Evolutionary conservation across 1,140 invertebrate genomes (phyloP), one percentile per base, ranked within the genome.

Genomic region (Bombyx mandarina): DNA sequence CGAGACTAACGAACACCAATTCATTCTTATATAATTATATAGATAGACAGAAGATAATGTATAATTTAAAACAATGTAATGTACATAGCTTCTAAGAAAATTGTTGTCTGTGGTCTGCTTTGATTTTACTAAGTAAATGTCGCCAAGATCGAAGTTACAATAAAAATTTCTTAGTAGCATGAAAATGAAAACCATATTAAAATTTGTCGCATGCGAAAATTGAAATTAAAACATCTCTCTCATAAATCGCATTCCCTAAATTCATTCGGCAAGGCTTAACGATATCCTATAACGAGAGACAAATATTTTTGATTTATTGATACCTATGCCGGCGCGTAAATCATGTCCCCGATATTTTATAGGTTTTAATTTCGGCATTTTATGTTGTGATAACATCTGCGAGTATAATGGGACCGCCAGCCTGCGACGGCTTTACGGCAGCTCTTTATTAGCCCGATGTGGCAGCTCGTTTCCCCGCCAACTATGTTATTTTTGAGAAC

Each of bases 351-450:
- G 68, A 74, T 79, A 76, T 77, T 81, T 81, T 81, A 81, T 79
- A 71, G 75, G 73, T 79, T 81, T 81, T 81, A 81, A 81, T 81
- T 81, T 81, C 62, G 78, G 72, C 65, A 63, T 79, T 81, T 81
- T 81, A 81, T 76, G 73, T 81, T 66, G 75, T 76, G 78, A 79
- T 79, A 81, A 79, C 78, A 81, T 76, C 75, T 77, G 78, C 50
- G 67, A 68, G 57, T 58, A 64, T 79, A 76, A 81, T 73, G 73
- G 67, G 62, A 57, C 57, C 54, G 58, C 56, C 67, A 64, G 58
- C 68, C 66, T 55, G 67, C 64, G 61, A 52, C 58, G 26, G 61
- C 56, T 75, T 79, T 76, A 76, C 71, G 73, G 66, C 48, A 43
- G 61, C 56, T 56, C 49, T 74, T 78, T 77, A 77, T 68, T 58